Evolutionary conservation across 2,113 vertebrate genomes (phyloP), one percentile per base, ranked within the genome.

Genomic region (Channa maculata): DNA sequence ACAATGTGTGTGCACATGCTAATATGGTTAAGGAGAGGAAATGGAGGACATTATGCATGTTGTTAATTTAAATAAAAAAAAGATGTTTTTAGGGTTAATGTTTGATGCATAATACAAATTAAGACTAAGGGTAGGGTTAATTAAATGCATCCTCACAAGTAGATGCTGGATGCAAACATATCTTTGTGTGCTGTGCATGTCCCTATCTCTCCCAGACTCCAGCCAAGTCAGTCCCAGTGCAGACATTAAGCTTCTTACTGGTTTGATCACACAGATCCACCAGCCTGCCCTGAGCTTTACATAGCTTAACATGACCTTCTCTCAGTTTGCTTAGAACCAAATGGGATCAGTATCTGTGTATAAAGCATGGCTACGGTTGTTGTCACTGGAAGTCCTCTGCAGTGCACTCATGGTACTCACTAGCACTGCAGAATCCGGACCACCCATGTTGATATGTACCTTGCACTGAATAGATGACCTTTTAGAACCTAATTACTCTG

Each of bases 221-320:
- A 52, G 49, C 72, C 77, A 68, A 86, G 74, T 82, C 43, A 63
- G 70, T 86, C 78, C 75, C 88, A 80, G 79, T 70, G 59, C 77
- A 89, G 86, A 86, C 89, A 88, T 87, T 91, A 92, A 91, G 91
- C 90, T 38, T 86, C 90, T 92, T 92, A 91, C 82, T 91, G 80
- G 91, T 90, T 84, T 83, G 90, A 91, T 92, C 87, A 65, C 85
- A 86, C 73, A 86, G 86, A 91, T 85, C 83, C 79, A 82, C 72
- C 82, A 85, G 90, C 70, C 79, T 84, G 70, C 62, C 75, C 71
- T 66, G 70, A 79, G 86, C 61, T 86, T 91, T 86, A 69, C 67
- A 75, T 74, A 83, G 85, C 82, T 90, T 90, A 90, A 81, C 59
- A 78, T 41, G 51, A 88, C 79, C 82, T 70, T 77, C 67, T 65